Evolutionary conservation across 1,140 invertebrate species (phyloP).

Genomic region (Drosophila arizonae): DNA sequence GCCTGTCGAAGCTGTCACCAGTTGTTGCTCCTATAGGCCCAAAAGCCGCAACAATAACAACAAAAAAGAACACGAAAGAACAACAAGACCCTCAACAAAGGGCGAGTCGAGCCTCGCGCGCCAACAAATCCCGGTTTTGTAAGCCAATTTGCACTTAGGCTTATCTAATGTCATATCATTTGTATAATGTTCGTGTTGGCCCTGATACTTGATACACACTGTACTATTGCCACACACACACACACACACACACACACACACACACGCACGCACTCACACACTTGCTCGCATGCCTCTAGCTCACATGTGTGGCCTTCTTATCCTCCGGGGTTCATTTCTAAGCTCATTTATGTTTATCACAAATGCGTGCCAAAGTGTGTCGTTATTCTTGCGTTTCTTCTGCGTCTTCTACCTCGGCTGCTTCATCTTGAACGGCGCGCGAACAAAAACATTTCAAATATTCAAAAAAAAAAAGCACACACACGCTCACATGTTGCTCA

Average conservation of each 20-base stretch:
- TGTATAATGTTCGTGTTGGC: slow-evolving; percentile 81
- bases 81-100: slow-evolving; percentile 16
- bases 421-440: slow-evolving; percentile 28
- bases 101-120: slow-evolving; percentile 7
- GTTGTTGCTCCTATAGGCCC: neutral
- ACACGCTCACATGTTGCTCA: slow-evolving; percentile 40
- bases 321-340: slow-evolving; percentile 83
- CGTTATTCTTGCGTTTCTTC: slow-evolving; percentile 65
- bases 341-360: slow-evolving; percentile 83
- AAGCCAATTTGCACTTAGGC: slow-evolving; percentile 83
- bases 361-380: slow-evolving; percentile 82
- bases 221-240: slow-evolving; percentile 44
- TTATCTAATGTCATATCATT: slow-evolving; percentile 83
- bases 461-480: slow-evolving; percentile 48
- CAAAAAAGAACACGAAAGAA: neutral
- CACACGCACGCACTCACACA: too few relatives aligned
- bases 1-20: slow-evolving; percentile 15
- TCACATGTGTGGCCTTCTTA: slow-evolving; percentile 32
- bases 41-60: neutral
- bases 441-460: slow-evolving; percentile 82
- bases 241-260: slow-evolving; percentile 1
- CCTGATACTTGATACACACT: slow-evolving; percentile 76
- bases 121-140: slow-evolving; percentile 82
- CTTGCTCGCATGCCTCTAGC: neutral
- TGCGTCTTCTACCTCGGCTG: slow-evolving; percentile 15